Evolutionary conservation across 2,888 invertebrate genomes (phyloP).

Genomic region (Aleiodes alternator): DNA sequence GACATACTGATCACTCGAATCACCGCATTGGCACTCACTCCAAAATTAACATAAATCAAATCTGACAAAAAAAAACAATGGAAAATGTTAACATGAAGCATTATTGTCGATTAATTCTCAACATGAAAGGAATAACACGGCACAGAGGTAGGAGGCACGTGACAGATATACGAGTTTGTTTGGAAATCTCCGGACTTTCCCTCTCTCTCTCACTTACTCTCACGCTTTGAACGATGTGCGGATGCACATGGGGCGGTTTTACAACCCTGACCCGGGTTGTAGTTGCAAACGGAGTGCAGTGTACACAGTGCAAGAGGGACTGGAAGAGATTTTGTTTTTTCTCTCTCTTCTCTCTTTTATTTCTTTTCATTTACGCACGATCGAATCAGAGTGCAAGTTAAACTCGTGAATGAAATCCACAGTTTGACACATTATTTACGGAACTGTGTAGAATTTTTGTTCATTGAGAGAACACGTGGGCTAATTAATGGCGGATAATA

Average conservation of each 20-base stretch:
- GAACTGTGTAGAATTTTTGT: neutral
- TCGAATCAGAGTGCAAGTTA: constrained; percentile 22
- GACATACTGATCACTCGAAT: no score
- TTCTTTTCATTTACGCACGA: constrained; percentile 17
- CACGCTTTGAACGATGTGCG: neutral
- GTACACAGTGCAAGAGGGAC: constrained; percentile 3
- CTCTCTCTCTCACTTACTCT: neutral
- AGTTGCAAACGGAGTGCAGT: constrained; percentile 6
- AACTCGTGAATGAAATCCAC: constrained; percentile 29
- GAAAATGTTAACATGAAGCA: constrained; percentile 2
- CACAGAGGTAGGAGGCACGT: neutral
- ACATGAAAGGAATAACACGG: neutral
- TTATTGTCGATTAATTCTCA: constrained; percentile 1
- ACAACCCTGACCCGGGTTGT: constrained; percentile 7
- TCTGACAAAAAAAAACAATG: neutral
- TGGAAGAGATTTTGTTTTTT: neutral
- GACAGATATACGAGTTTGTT: constrained; percentile 5
- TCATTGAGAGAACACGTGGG: no score
- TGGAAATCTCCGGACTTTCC: constrained; percentile 11
- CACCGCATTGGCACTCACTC: neutral
- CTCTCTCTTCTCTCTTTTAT: neutral
- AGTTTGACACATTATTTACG: constrained; percentile 33
- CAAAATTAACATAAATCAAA: neutral
- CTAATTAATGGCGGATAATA: no score
- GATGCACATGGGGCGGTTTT: neutral